Conservation (phyloP, 2,797 vertebrate genomes). For the Synaphobranchus kaupii region DNA sequence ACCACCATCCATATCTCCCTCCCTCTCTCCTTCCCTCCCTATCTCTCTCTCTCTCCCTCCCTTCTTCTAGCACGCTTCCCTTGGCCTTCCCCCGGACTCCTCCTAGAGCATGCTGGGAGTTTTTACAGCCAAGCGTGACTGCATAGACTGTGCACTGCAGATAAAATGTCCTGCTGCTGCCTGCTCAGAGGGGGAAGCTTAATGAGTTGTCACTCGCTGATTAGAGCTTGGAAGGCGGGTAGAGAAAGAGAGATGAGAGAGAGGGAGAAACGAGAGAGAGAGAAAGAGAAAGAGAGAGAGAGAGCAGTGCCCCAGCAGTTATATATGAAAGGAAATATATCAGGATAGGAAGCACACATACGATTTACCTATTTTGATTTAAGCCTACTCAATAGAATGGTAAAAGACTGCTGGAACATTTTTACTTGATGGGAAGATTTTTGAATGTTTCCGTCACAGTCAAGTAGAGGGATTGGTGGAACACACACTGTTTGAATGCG, state of each 20-base stretch:
- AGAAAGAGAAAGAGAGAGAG: conserved; percentile 31
- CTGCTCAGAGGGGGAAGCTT: conserved; percentile 34
- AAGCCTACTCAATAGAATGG: neutral
- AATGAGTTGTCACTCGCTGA: conserved; percentile 48
- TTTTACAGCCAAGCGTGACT: conserved; percentile 51
- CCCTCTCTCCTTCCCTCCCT: conserved; percentile 25
- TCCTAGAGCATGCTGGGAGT: conserved; percentile 47
- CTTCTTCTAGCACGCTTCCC: conserved; percentile 13
- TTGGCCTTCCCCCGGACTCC: conserved; percentile 37
- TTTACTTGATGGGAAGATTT: neutral
- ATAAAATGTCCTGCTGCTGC: conserved; percentile 49
- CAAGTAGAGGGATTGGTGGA: neutral
- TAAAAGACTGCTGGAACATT: neutral
- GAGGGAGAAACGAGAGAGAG: conserved; percentile 26
- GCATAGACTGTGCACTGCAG: conserved; percentile 46
- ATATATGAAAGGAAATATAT: conserved; percentile 9
- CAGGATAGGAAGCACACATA: neutral
- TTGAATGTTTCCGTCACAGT: neutral
- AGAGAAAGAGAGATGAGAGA: conserved; percentile 34
- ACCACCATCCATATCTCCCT: neutral
- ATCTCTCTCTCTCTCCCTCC: conserved; percentile 20
- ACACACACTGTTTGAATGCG: neutral
- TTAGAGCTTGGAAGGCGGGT: conserved; percentile 38
- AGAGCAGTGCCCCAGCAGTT: neutral
- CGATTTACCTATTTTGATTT: conserved; percentile 12